These are phyloP conservation scores for Eupithecia dodoneata DNA, from an alignment of 2,888 invertebrate genomes.

Conservation along the genomic window DNA sequence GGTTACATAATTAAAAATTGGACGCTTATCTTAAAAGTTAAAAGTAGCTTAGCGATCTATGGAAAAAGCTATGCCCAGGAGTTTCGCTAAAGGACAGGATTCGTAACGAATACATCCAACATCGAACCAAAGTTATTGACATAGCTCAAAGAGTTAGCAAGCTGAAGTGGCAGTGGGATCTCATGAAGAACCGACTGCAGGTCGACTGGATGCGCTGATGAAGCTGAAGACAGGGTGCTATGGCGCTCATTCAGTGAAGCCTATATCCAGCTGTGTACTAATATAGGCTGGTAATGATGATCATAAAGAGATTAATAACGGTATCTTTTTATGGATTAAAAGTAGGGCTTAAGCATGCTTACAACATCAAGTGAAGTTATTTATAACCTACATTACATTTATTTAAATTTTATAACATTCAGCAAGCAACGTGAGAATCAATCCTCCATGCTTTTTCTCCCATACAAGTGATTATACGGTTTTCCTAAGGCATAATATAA, in stretches of 20 bases:
- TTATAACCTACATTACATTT: not conserved
- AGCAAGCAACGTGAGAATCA: constrained; percentile 6
- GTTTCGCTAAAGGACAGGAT: not conserved
- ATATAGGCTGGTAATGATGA: not conserved
- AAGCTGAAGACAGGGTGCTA: not conserved
- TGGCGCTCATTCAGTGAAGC: not conserved
- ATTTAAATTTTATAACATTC: not conserved
- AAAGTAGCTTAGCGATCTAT: not conserved
- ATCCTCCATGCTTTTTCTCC: not conserved
- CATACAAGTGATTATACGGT: constrained; percentile 5
- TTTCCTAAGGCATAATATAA: constrained; percentile 59
- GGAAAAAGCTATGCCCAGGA: not conserved
- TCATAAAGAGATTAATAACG: not conserved
- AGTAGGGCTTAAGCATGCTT: not conserved
- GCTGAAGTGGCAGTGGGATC: too few species aligned
- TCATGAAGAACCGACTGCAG: not conserved
- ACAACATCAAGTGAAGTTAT: not conserved
- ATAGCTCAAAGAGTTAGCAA: too few species aligned
- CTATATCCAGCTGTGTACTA: not conserved
- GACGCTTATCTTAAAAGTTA: not conserved
- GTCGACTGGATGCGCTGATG: too few species aligned
- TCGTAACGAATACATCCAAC: too few species aligned
- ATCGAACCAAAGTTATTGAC: too few species aligned
- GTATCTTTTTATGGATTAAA: not conserved
- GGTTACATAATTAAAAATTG: not conserved